Conservation (phyloP, 2,113 vertebrate genomes). For the Odontesthes bonariensis region DNA sequence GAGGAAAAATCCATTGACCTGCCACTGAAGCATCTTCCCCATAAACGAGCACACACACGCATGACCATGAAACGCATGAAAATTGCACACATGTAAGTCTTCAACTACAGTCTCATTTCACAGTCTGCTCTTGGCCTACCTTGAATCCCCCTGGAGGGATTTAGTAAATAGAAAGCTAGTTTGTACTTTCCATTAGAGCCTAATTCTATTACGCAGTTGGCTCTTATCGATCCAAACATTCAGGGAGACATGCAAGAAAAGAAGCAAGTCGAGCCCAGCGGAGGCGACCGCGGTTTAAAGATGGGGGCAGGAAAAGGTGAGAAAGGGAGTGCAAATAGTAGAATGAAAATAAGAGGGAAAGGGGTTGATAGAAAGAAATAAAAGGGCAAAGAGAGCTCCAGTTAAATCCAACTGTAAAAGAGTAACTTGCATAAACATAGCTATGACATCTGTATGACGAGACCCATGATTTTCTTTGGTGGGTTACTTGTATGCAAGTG, state of each 20-base stretch:
- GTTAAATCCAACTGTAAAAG: not conserved
- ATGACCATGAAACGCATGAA: not conserved
- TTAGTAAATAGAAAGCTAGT: constrained; percentile 79
- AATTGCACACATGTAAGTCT: constrained; percentile 12
- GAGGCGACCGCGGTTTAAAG: constrained; percentile 33
- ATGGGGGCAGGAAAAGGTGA: constrained; percentile 44
- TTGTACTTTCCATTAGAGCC: constrained; percentile 78
- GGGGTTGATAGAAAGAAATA: not conserved
- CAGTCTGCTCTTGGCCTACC: constrained; percentile 70
- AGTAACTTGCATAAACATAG: not conserved
- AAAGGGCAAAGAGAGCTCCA: not conserved
- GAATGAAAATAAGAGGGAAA: constrained; percentile 3
- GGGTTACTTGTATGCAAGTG: not conserved
- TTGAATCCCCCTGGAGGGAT: constrained; percentile 63
- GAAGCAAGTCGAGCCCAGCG: constrained; percentile 53
- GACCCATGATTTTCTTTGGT: not conserved
- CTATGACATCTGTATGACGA: not conserved
- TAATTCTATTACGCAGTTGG: constrained; percentile 75
- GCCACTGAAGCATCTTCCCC: constrained; percentile 5
- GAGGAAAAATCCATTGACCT: constrained; percentile 28
- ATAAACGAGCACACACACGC: not conserved
- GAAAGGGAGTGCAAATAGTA: constrained; percentile 9
- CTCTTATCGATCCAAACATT: constrained; percentile 73
- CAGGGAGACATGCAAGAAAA: constrained; percentile 61
- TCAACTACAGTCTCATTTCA: constrained; percentile 55